A percentile compares a stretch with the other conserved stretches of the same genome.
phyloP scores from a whole-genome alignment of 1,140 invertebrate species.

The Trichoplusia ni region DNA sequence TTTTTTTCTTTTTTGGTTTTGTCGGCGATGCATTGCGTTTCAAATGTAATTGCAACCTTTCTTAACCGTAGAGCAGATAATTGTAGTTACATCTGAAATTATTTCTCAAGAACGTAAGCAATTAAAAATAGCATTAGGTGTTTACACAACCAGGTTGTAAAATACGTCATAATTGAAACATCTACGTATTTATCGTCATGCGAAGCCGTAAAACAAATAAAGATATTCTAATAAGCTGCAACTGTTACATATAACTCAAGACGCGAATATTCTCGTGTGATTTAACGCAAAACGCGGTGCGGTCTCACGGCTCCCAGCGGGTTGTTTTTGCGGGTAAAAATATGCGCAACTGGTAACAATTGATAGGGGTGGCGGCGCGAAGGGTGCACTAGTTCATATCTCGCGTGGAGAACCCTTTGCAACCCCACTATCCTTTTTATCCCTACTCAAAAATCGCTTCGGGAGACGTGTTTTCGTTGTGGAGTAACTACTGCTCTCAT shows the following conservation, averaged over 20 bases:
- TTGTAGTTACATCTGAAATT: too few species aligned
- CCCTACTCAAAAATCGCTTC: constrained; percentile 74
- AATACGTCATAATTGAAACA: background rate
- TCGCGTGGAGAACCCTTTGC: constrained; percentile 57
- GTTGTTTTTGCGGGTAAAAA: constrained; percentile 63
- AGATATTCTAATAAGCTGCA: constrained; percentile 11
- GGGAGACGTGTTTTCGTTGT: constrained; percentile 62
- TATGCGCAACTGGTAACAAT: constrained; percentile 75
- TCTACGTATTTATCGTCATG: background rate
- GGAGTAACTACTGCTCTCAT: constrained; percentile 67
- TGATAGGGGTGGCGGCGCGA: constrained; percentile 62
- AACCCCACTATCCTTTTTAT: constrained; percentile 71
- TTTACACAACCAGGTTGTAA: background rate
- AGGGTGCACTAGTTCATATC: constrained; percentile 67
- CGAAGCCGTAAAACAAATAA: constrained; percentile 10
- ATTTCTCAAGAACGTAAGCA: too few species aligned
- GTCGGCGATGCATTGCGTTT: too few species aligned
- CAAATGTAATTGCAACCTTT: too few species aligned
- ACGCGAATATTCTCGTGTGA: constrained; percentile 28
- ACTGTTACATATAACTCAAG: constrained; percentile 15
- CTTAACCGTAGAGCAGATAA: too few species aligned
- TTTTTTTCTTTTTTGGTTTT: too few species aligned
- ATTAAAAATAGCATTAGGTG: too few species aligned
- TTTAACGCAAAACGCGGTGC: constrained; percentile 32
- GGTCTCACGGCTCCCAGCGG: constrained; percentile 33